Conservation (phyloP, 2,888 invertebrate genomes). For the Venustoraphidia nigricollis region DNA sequence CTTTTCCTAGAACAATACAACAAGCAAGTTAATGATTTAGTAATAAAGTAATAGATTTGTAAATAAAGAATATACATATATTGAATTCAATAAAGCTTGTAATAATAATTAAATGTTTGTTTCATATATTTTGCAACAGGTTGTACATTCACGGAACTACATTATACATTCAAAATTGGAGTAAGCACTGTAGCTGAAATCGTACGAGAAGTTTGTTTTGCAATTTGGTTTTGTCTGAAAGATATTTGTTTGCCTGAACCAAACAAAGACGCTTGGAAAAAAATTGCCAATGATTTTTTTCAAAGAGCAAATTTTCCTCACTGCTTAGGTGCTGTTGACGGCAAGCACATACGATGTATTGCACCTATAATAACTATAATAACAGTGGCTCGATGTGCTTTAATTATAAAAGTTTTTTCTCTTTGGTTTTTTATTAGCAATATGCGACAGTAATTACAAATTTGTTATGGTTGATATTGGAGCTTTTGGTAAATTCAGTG, state of each 20-base stretch:
- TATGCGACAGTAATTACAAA: slow-evolving; percentile 13
- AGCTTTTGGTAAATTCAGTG: slow-evolving; percentile 15
- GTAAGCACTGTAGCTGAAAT: slow-evolving; percentile 17
- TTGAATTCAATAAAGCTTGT: no score
- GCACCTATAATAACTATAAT: no score
- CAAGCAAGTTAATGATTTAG: no score
- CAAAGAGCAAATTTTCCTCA: no score
- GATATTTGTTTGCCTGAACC: slow-evolving; percentile 9
- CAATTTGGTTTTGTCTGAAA: slow-evolving; percentile 14
- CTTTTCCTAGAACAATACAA: slow-evolving; percentile 12
- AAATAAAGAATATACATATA: slow-evolving; percentile 1
- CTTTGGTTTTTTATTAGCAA: slow-evolving; percentile 12
- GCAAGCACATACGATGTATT: slow-evolving; percentile 16
- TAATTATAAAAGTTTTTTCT: slow-evolving; percentile 17
- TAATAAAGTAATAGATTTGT: no score
- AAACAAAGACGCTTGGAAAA: slow-evolving; percentile 14
- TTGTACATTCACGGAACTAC: slow-evolving; percentile 15
- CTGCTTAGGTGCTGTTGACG: slow-evolving; percentile 18
- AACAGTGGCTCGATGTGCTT: slow-evolving; percentile 14
- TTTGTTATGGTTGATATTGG: slow-evolving; percentile 15
- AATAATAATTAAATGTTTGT: no score
- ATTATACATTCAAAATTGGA: slow-evolving; percentile 16
- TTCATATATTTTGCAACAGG: slow-evolving; percentile 17
- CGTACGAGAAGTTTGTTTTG: slow-evolving; percentile 15
- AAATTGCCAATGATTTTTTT: slow-evolving; percentile 16